Base-by-base conservation (phyloP, 2,888 invertebrate genomes). In the Nomada goodeniana region DNA sequence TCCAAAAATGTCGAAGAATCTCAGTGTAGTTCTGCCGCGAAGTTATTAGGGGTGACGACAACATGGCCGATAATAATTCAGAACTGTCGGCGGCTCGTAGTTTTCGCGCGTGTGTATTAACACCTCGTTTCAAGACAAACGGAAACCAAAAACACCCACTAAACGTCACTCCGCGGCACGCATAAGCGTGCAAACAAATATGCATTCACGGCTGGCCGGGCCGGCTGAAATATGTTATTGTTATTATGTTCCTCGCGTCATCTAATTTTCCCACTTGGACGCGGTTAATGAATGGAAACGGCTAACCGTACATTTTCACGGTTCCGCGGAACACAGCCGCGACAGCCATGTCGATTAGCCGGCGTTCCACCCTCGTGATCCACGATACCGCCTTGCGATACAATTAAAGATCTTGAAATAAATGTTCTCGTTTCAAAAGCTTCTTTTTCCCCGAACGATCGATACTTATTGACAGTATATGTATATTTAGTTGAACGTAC, bases 71-170 rank as follows among this genome's bases (percentile, higher is more conserved):
- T 81, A 82, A 80, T 86, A 85, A 83, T 85, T 85, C 78, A 80
- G 50, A 18, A 69, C 73, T 74, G 83, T 76, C 70, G 60, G 55
- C 83, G 68, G 69, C 61, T 72, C 78, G 68, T 68, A 59, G 85
- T 80, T 86, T 80, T 76, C 85, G 72, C 81, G 63, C 80, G 73
- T 59, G 76, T 83, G 86, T 86, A 90, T 91, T 91, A 91, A 89
- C 91, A 90, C 90, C 91, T 91, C 90, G 90, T 91, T 90, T 76
- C 82, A 80, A 82, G 82, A 86, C 86, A 88, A 89, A 89, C 84
- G 88, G 72, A 80, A 84, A 88, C 83, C 83, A 71, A 86, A 88
- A 90, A 89, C 90, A 85, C 88, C 88, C 86, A 88, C 84, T 90
- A 90, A 88, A 90, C 88, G 88, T 90, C 91, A 88, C 89, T 88